A percentile compares a stretch with the other conserved stretches of the same genome.
These are phyloP conservation scores for Sciaenops ocellatus DNA, from an alignment of 2,797 vertebrate genomes.

Conservation along the genomic window DNA sequence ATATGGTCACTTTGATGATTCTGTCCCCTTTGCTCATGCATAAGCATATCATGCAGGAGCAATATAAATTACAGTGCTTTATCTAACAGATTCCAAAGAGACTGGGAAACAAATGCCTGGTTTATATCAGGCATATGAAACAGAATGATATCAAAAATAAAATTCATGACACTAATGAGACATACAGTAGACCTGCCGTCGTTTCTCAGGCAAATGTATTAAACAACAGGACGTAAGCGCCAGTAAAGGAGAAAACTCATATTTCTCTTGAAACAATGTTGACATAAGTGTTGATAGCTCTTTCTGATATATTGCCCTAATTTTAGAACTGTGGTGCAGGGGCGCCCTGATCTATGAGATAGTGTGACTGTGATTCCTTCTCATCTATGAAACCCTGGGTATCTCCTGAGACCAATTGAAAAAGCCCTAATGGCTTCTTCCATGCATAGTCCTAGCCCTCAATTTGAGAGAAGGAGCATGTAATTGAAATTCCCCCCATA, in stretches of 20 bases:
- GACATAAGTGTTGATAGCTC: constrained; percentile 76
- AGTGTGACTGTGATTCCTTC: constrained; percentile 66
- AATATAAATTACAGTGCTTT: constrained; percentile 76
- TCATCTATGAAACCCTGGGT: constrained; percentile 74
- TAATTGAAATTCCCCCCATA: constrained; percentile 76
- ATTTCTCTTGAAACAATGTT: constrained; percentile 78
- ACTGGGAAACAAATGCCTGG: constrained; percentile 60
- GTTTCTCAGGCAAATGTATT: constrained; percentile 66
- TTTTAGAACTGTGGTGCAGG: constrained; percentile 65
- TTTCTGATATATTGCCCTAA: constrained; percentile 79
- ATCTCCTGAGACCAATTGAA: constrained; percentile 77
- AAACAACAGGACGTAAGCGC: constrained; percentile 65
- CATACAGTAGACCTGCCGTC: constrained; percentile 52
- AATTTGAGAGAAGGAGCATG: constrained; percentile 59
- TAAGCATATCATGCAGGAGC: constrained; percentile 72
- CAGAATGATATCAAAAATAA: constrained; percentile 75
- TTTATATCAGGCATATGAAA: constrained; percentile 69
- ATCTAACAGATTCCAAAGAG: constrained; percentile 72
- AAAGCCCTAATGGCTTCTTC: constrained; percentile 73
- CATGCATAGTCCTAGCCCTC: constrained; percentile 57
- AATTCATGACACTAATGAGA: constrained; percentile 80
- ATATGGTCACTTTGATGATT: constrained; percentile 79
- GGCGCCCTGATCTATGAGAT: constrained; percentile 70
- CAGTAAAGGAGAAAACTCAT: constrained; percentile 47
- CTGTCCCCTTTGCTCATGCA: constrained; percentile 73